Evolutionary conservation across 2,797 vertebrate species (phyloP).

Genomic region (Anguilla megastoma): DNA sequence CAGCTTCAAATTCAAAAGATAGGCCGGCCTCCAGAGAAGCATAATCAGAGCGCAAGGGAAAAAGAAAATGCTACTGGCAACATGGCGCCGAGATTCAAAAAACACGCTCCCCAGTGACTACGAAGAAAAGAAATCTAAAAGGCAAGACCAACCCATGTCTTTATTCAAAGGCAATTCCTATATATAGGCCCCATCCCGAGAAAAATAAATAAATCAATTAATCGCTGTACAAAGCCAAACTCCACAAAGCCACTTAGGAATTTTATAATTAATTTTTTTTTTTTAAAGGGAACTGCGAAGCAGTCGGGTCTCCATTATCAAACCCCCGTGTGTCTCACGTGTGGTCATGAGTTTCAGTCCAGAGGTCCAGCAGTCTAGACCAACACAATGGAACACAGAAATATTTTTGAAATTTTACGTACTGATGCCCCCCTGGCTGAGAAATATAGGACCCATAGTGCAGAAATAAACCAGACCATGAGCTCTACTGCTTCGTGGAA

Average conservation of each 20-base stretch:
- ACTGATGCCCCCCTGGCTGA: background rate
- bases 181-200: constrained; percentile 9
- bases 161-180: constrained; percentile 39
- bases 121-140: constrained; percentile 54
- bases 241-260: background rate
- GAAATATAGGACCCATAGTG: background rate
- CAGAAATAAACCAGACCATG: background rate
- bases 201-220: constrained; percentile 27
- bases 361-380: background rate
- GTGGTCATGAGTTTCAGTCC: background rate
- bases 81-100: constrained; percentile 55
- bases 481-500: background rate
- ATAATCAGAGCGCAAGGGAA: constrained; percentile 66
- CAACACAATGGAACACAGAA: background rate
- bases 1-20: constrained; percentile 70
- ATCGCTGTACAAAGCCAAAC: background rate
- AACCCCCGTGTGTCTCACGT: background rate
- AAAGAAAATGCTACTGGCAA: constrained; percentile 64
- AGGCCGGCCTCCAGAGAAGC: constrained; percentile 63
- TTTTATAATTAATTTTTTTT: background rate
- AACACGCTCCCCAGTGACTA: constrained; percentile 67
- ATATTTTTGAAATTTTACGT: background rate
- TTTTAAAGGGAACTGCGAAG: background rate
- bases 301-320: background rate
- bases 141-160: constrained; percentile 58